phyloP scores from a whole-genome alignment of 2,888 invertebrate species.

The Cacoxenus indagator region DNA sequence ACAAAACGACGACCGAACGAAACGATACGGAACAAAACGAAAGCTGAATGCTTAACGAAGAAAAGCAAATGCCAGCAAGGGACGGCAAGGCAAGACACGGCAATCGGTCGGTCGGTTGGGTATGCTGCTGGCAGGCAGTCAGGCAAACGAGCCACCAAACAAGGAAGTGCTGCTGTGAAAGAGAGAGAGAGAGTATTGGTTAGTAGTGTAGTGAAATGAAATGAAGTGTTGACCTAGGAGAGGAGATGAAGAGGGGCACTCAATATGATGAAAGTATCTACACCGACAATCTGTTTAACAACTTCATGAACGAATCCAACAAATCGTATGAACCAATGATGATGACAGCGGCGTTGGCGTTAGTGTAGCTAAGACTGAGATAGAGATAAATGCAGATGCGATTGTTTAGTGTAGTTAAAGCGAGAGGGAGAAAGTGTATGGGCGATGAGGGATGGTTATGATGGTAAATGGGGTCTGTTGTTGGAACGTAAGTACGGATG shows the following conservation, averaged over 20 bases:
- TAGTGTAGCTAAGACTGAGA: slow-evolving; percentile 15
- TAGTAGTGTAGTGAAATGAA: not conserved
- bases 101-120: not conserved
- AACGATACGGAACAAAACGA: not conserved
- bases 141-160: not conserved
- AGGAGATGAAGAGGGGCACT: slow-evolving; percentile 37
- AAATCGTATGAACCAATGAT: slow-evolving; percentile 65
- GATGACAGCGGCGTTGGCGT: slow-evolving; percentile 31
- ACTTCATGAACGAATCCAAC: slow-evolving; percentile 69
- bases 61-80: too few species aligned
- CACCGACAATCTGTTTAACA: slow-evolving; percentile 69
- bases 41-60: not conserved
- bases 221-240: not conserved
- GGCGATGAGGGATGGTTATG: not conserved
- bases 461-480: too few species aligned
- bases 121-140: slow-evolving; percentile 14
- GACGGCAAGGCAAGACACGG: not conserved
- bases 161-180: not conserved
- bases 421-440: not conserved
- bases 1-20: slow-evolving; percentile 41
- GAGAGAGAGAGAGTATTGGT: not conserved
- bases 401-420: too few species aligned
- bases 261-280: slow-evolving; percentile 66
- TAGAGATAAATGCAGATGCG: too few species aligned
- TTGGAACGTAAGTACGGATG: not conserved